Base-by-base conservation (phyloP, 2,888 invertebrate genomes). In the Geophilus truncorum region DNA sequence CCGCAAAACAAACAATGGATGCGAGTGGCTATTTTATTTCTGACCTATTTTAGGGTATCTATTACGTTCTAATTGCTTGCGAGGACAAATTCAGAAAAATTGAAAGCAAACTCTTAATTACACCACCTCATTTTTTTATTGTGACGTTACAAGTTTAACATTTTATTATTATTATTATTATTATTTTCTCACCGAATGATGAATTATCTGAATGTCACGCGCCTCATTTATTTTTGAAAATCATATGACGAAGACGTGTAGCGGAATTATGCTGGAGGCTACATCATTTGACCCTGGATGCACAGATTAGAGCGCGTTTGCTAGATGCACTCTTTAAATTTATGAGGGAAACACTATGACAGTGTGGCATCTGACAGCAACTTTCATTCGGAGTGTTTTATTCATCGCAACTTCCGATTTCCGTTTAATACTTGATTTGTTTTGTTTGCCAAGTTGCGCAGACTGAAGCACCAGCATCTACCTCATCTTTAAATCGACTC, bases 191-290 rank as follows among this genome's bases (percentile, higher is more conserved):
- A 51, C n/a, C n/a, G 21, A 51, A 51, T 51, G 51, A 51, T 51
- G 51, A 51, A 51, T 51, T 51, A 18, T 51, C 51, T 51, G 51
- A 51, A 70, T 70, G 70, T 70, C 25, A 28, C 70, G 70, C 70
- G 70, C 70, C 70, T 70, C 70, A 70, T 70, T 70, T 70, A 70
- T 28, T 51, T 51, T 51, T 21, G 51, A 51, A 51, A 51, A 51
- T 28, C 28, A 28, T 28, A 25, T 70, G 70, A 70, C 25, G 70
- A 25, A 70, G 70, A 70, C 70, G 28, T 70, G 70, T 70, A 28
- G 70, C 70, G 10, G 70, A 70, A 70, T 70, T 70, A 70, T 70
- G 70, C 70, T 28, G 70, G 70, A 70, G 70, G 70, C 70, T 28
- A 70, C 70, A 70, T 70, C 70, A 28, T 70, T 70, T 70, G 70